Evolutionary conservation across 2,888 invertebrate species (phyloP), one percentile per base, ranked within the genome.

Genomic region (Glyphotaelius pellucidus): DNA sequence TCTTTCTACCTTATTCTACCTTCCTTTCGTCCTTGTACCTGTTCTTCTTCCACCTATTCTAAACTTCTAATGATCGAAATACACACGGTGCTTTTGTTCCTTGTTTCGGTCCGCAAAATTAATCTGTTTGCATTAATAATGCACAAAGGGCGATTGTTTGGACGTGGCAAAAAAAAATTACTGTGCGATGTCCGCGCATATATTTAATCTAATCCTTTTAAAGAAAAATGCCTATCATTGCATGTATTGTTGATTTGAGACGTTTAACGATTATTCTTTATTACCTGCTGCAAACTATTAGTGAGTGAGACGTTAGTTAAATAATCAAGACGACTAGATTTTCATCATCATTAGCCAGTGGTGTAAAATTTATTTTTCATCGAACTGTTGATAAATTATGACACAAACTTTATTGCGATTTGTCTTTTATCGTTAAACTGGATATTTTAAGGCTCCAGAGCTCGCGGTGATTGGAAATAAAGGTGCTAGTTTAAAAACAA

Each of bases 111-210:
- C 47, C 25, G 52, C 81, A 32, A 79, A 90, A 92, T 92, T 92
- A 92, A 92, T 92, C 92, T 92, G 92, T 92, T 92, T 92, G 90
- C 92, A 92, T 92, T 92, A 88, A 90, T 90, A 90, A 91, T 31
- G 31, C 15, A 90, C 90, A 90, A 90, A 38, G 30, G 81, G n/a
- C 30, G 80, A 90, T 47, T 79, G 79, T n/a, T 79, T 31, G 47
- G 31, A 47, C 30, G 31, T 52, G 52, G 47, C n/a, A 9, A 47
- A 47, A 87, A 87, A 30, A 86, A 86, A 67, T 32, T 9, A 9
- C 85, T 11, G 19, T 30, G 42, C n/a, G 35, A 31, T 79, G 88
- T 35, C 88, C 32, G 31, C 35, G 80, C 79, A 79, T 79, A 35
- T 80, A 89, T 89, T 89, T 67, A 35, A 25, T 11, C 67, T 89